Base-by-base conservation (phyloP, 2,888 invertebrate species). In the Acronicta psi region DNA sequence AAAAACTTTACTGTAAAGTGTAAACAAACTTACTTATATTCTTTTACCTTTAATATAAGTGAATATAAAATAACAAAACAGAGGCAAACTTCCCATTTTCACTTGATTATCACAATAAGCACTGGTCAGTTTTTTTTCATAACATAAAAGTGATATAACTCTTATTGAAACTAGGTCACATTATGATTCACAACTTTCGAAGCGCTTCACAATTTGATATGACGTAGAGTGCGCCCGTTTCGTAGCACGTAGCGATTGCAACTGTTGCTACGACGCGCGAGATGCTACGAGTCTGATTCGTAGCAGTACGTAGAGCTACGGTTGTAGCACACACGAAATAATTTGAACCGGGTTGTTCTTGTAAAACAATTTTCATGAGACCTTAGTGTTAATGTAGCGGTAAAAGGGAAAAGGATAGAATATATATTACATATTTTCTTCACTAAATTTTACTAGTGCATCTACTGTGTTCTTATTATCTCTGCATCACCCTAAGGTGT, bases 191-290 rank as follows among this genome's bases (percentile, higher is more conserved):
- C 54, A 74, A 71, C 52, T 69, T 71, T 65, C 52, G 55, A 47
- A 58, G 68, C 56, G 50, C 47, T 44, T 31, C 37, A 55, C 54
- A 53, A 62, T 58, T 63, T 63, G 50, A 63, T 67, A 58, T 64
- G 54, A 59, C 73, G 79, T 77, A 52, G 72, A 73, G 67, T 58
- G 79, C 93, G 91, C 79, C 91, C 82, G 92, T 70, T 77, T 79
- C 86, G 89, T 82, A 84, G 82, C 89, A 80, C 84, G 85, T 68
- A 71, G 78, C 69, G 80, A 73, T 76, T 88, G 90, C 91, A 93
- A 93, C 93, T 93, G 93, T 92, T 92, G 91, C 90, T 91, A 89
- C 86, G 81, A 58, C 47, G 64, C 65, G 63, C 57, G 54, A 69
- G 58, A 51, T 54, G 63, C 75, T 79, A 80, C 77, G 74, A 69